These are phyloP conservation scores for Microctenopoma lineatum DNA, from an alignment of 2,797 vertebrate species.

Conservation along the genomic window DNA sequence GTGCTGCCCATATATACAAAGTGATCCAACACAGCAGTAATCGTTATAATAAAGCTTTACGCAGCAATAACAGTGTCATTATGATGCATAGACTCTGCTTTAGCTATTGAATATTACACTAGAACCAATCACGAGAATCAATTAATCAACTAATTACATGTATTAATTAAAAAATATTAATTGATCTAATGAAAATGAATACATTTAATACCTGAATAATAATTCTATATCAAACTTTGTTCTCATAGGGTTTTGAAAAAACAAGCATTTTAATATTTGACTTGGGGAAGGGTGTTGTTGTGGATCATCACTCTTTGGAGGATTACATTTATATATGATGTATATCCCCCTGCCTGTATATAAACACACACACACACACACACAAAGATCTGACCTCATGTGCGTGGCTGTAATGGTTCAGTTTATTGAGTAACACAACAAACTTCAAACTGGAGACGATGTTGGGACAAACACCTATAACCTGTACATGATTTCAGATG, in stretches of 20 bases:
- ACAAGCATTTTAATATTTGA: not conserved
- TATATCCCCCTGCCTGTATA: not conserved
- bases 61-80: not conserved
- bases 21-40: not conserved
- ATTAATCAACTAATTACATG: too few relatives aligned
- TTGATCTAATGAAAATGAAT: too few relatives aligned
- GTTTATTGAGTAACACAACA: constrained; percentile 16
- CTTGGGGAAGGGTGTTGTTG: not conserved
- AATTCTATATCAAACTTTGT: not conserved
- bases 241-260: too few relatives aligned
- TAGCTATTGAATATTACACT: not conserved
- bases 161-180: too few relatives aligned
- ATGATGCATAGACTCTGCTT: not conserved
- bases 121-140: not conserved
- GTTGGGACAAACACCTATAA: constrained; percentile 17
- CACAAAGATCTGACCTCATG: not conserved
- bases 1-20: not conserved
- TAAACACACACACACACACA: not conserved
- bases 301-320: not conserved
- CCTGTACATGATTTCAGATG: constrained; percentile 4
- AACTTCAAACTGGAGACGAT: not conserved
- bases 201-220: too few relatives aligned
- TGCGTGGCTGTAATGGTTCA: constrained; percentile 9
- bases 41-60: not conserved
- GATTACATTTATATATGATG: not conserved